A percentile compares a stretch with the other conserved stretches of the same genome.
Conservation (phyloP, 2,888 invertebrate genomes). For the Netelia fuscicornis region DNA sequence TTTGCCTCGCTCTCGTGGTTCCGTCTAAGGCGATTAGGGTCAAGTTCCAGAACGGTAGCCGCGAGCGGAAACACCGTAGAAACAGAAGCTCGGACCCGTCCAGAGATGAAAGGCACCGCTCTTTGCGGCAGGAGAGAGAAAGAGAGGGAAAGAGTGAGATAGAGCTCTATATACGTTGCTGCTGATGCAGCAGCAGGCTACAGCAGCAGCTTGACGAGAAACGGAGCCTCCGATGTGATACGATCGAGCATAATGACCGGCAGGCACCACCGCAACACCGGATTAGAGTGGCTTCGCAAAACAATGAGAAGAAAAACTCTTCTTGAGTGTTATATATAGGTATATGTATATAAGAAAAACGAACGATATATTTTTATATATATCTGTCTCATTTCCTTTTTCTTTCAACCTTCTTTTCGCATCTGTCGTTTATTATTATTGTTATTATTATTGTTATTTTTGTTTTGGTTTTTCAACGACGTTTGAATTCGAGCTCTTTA, state of each 20-base stretch:
- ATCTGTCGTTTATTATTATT: background rate
- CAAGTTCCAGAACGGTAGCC: slow-evolving; percentile 82
- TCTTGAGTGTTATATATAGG: slow-evolving; percentile 1
- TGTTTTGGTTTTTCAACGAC: background rate
- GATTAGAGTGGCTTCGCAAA: slow-evolving; percentile 75
- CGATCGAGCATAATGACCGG: slow-evolving; percentile 79
- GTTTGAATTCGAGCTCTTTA: no score
- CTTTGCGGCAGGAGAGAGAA: slow-evolving; percentile 72
- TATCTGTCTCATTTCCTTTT: slow-evolving; percentile 3
- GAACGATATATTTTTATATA: background rate
- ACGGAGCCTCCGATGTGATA: slow-evolving; percentile 73
- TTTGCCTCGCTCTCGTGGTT: slow-evolving; percentile 63
- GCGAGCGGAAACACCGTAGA: slow-evolving; percentile 82
- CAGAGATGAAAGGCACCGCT: slow-evolving; percentile 80
- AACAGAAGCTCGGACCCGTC: slow-evolving; percentile 81
- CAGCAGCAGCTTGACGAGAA: slow-evolving; percentile 59
- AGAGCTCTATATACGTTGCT: background rate
- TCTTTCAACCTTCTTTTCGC: background rate
- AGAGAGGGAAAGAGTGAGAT: slow-evolving; percentile 17
- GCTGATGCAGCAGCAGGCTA: slow-evolving; percentile 7
- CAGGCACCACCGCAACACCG: slow-evolving; percentile 74
- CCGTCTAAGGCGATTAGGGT: slow-evolving; percentile 80
- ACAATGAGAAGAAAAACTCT: slow-evolving; percentile 72
- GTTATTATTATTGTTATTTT: slow-evolving; percentile 2
- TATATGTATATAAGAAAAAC: no score